phyloP scores from a whole-genome alignment of 2,797 vertebrate species.

The Champsocephalus esox region DNA sequence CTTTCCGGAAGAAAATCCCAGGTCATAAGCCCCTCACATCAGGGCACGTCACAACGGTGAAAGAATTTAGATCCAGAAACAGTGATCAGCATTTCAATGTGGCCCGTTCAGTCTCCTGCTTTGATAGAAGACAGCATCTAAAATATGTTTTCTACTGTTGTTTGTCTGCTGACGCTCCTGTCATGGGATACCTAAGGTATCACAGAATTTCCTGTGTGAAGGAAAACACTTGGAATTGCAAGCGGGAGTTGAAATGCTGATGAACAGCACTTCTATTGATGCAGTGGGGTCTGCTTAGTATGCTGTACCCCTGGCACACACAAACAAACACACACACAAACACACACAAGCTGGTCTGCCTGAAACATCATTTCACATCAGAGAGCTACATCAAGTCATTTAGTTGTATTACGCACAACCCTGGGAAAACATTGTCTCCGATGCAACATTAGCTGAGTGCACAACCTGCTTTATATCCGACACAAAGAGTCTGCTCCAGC shows the following conservation, averaged over 20 bases:
- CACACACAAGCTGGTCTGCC: conserved; percentile 22
- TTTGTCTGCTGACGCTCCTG: conserved; percentile 9
- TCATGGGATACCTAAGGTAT: conserved; percentile 37
- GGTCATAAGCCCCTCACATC: conserved; percentile 60
- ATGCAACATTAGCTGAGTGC: conserved; percentile 50
- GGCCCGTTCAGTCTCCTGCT: conserved; percentile 21
- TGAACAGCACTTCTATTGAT: conserved; percentile 81
- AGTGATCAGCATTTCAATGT: conserved; percentile 56
- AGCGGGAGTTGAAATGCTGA: conserved; percentile 72
- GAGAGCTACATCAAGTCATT: conserved; percentile 54
- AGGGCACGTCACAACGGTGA: conserved; percentile 33
- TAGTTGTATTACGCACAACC: conserved; percentile 39
- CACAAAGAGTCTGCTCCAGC: conserved; percentile 33
- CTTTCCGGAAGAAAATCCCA: conserved; percentile 55
- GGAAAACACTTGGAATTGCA: conserved; percentile 67
- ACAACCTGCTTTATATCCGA: conserved; percentile 31
- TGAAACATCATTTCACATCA: conserved; percentile 57
- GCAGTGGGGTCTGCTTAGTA: conserved; percentile 76
- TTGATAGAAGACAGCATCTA: conserved; percentile 3
- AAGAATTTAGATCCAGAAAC: conserved; percentile 49
- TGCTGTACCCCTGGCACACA: conserved; percentile 52
- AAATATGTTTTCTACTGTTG: conserved; percentile 15
- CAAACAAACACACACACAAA: conserved; percentile 18
- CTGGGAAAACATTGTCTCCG: conserved; percentile 33
- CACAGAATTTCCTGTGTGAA: conserved; percentile 47